phyloP scores from a whole-genome alignment of 53 echinoderm and acorn worm genomes.

The Antedon mediterranea region DNA sequence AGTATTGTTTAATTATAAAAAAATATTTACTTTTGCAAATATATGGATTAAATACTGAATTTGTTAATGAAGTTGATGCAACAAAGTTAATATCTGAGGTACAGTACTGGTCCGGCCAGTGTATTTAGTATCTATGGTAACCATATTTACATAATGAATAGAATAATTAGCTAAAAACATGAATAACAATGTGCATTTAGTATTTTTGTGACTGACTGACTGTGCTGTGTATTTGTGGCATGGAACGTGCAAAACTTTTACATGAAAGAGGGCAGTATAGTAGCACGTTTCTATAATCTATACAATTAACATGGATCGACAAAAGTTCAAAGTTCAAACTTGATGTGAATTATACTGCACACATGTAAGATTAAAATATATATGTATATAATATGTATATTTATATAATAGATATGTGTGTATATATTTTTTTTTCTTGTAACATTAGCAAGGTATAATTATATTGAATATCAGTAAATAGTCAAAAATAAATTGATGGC shows the following conservation, averaged over 20 bases:
- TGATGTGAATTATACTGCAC: not conserved
- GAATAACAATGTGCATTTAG: not conserved
- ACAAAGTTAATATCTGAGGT: not conserved
- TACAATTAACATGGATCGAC: not conserved
- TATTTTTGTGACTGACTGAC: not conserved
- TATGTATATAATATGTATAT: not conserved
- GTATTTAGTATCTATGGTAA: not conserved
- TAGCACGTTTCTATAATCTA: not conserved
- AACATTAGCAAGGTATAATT: not conserved
- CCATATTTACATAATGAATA: not conserved
- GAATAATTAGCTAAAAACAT: not conserved
- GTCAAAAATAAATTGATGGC: not conserved
- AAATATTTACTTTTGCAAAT: not conserved
- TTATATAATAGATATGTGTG: not conserved
- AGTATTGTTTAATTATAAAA: not conserved
- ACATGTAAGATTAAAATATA: not conserved
- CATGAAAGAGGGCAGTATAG: not conserved
- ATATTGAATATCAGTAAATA: not conserved
- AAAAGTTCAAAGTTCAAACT: not conserved
- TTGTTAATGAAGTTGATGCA: not conserved
- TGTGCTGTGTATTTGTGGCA: not conserved
- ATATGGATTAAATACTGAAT: not conserved
- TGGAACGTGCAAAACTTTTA: not conserved
- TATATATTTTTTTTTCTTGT: not conserved
- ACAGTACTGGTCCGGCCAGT: not conserved